A percentile compares a stretch with the other conserved stretches of the same genome.
Evolutionary conservation across 2,888 invertebrate species (phyloP).

Genomic region (Chrysolina oricalcia): DNA sequence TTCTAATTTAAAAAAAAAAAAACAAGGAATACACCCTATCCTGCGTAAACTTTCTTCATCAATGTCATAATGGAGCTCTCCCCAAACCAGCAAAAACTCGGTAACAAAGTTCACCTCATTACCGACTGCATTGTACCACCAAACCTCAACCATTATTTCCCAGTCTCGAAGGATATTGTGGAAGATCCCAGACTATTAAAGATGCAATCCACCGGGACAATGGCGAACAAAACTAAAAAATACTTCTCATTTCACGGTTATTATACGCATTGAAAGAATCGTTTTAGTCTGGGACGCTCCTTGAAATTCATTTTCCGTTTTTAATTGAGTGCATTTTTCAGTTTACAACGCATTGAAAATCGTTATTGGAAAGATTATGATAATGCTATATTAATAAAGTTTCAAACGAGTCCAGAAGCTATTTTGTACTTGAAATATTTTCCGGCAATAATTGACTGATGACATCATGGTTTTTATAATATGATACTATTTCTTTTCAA

Average conservation of each 20-base stretch:
- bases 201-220: conserved; percentile 47
- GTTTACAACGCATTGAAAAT: conserved; percentile 39
- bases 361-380: conserved; percentile 32
- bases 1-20: neutral
- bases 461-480: too few relatives aligned
- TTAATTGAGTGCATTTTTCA: conserved; percentile 46
- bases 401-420: conserved; percentile 21
- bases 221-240: conserved; percentile 54
- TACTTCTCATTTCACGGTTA: conserved; percentile 68
- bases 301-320: conserved; percentile 54
- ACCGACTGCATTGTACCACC: conserved; percentile 14
- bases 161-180: conserved; percentile 38
- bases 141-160: conserved; percentile 38
- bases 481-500: too few relatives aligned
- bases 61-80: neutral
- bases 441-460: neutral
- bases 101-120: conserved; percentile 13
- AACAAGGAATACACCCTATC: neutral
- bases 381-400: conserved; percentile 28
- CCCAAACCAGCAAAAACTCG: neutral
- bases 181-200: conserved; percentile 42
- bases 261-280: conserved; percentile 66
- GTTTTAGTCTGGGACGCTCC: conserved; percentile 56
- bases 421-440: neutral
- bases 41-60: neutral